Evolutionary conservation across 23 tunicate species (phyloP).

Genomic region (Phallusia fumigata): DNA sequence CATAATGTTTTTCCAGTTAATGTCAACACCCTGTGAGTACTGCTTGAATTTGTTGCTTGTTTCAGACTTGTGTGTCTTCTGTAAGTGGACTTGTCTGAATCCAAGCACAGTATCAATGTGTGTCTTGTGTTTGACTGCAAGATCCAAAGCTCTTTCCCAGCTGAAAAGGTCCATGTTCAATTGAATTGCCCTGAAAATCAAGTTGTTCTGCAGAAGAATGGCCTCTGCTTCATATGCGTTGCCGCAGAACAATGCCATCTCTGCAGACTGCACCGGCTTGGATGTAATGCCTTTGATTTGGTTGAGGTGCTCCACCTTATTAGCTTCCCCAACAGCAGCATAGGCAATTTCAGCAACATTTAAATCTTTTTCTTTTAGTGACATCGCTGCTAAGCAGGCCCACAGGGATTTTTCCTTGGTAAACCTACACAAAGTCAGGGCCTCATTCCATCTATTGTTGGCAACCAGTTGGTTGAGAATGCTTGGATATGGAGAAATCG

Average conservation of each 20-base stretch:
- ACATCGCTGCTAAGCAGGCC: constrained; percentile 94
- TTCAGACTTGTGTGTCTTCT: constrained; percentile 55
- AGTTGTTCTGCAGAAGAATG: constrained; percentile 51
- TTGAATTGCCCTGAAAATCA: constrained; percentile 74
- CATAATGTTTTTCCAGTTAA: constrained; percentile 55
- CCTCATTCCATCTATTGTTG: constrained; percentile 73
- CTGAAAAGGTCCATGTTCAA: constrained; percentile 73
- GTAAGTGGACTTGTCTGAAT: constrained; percentile 64
- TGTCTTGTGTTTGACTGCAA: constrained; percentile 87
- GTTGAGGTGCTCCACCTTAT: constrained; percentile 80
- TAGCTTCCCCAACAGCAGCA: constrained; percentile 90
- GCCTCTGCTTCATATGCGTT: constrained; percentile 76
- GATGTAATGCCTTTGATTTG: constrained; percentile 60
- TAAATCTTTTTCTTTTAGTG: constrained; percentile 72
- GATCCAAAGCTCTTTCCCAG: constrained; percentile 89
- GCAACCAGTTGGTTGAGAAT: constrained; percentile 65
- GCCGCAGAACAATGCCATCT: constrained; percentile 80
- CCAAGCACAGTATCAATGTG: constrained; percentile 95
- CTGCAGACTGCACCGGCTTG: constrained; percentile 65
- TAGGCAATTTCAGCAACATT: constrained; percentile 84
- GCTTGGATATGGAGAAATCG: constrained; percentile 76
- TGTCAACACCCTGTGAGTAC: constrained; percentile 50
- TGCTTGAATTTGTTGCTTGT: constrained; percentile 66
- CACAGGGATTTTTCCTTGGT: constrained; percentile 70
- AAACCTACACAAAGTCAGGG: constrained; percentile 81